Base-by-base conservation (phyloP, 2,797 vertebrate genomes). In the Lacerta bilineata region DNA sequence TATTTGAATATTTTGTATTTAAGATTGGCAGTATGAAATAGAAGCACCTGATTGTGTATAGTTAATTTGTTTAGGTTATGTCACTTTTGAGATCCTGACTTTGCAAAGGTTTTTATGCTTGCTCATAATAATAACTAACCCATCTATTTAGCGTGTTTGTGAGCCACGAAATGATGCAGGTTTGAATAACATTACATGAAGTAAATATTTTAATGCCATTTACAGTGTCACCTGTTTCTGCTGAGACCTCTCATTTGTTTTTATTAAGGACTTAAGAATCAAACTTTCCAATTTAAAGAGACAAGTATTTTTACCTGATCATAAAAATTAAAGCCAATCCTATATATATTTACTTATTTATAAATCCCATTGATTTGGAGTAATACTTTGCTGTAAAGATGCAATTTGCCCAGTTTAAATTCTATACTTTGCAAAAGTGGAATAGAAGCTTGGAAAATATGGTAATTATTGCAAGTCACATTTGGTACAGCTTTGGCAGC, bases 181-280 rank as follows among this genome's bases (percentile, higher is more conserved):
- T 80, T 11, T 66, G 80, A 13, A 69, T 0, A 39, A 4, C 13
- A 36, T 27, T n/a, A 1, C 5, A 29, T 64, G 85, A 77, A 36
- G 71, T 59, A 15, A 10, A 68, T 86, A 85, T 46, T 88, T 55
- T 15, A 50, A 15, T 71, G n/a, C 23, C 71, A 13, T 68, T 71
- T n/a, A 80, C 18, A 68, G 20, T n/a, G 39, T 46, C 29, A 78
- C 27, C 7, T 94, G 93, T 92, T 85, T 93, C 92, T 93, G 84
- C 72, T 91, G 93, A 89, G 87, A 76, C 95, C 94, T 93, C 90
- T 95, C 93, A 92, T 83, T 83, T 71, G 91, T 93, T 88, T 0
- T 2, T 20, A 72, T 20, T 59, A 91, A 72, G 25, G 91, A 80
- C 85, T 87, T 94, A 80, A 90, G 87, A 94, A 90, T 84, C 50